Percentiles rank a stretch among this genome's conserved stretches.
Conservation (phyloP, 2,113 vertebrate genomes). For the Indicator indicator region DNA sequence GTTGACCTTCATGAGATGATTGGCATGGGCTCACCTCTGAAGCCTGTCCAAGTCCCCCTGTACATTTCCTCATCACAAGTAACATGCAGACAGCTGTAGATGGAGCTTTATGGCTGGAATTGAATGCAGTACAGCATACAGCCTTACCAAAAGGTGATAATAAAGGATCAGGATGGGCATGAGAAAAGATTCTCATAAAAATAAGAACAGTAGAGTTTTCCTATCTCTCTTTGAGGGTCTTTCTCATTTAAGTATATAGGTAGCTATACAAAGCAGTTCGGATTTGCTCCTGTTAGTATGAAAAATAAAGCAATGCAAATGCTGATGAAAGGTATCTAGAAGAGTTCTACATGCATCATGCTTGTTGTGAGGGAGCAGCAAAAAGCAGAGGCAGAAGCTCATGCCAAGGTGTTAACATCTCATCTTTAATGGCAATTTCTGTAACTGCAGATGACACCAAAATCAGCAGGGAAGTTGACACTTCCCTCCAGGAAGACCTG, state of each 20-base stretch:
- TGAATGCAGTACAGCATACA: background rate
- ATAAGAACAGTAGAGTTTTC: background rate
- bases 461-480: no score
- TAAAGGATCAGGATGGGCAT: background rate
- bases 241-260: background rate
- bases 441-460: background rate
- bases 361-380: background rate
- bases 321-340: background rate
- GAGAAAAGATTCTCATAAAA: background rate
- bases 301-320: background rate
- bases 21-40: no score
- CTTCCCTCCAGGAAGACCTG: no score
- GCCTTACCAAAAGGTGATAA: background rate
- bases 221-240: background rate
- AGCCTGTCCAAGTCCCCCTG: no score
- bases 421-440: background rate
- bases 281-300: background rate
- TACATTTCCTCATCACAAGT: background rate
- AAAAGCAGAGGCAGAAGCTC: background rate
- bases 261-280: background rate
- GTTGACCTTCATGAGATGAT: no score
- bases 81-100: background rate
- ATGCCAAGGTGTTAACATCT: background rate
- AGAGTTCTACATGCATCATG: background rate
- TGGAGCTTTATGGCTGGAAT: background rate